phyloP scores from a whole-genome alignment of 2,888 invertebrate genomes.

The Volucella inflata region DNA sequence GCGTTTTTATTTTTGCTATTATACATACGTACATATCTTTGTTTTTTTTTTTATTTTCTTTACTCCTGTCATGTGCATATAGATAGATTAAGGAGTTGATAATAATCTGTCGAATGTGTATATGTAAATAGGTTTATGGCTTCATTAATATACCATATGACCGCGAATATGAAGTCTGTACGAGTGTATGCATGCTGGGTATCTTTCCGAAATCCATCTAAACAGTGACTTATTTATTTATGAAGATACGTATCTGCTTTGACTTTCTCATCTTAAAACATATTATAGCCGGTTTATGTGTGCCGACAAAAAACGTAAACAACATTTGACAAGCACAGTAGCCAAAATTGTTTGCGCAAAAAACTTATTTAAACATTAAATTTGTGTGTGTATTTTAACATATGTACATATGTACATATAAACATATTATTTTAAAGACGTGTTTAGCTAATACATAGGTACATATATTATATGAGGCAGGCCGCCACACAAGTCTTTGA shows the following conservation, averaged over 20 bases:
- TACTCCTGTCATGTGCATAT: constrained; percentile 23
- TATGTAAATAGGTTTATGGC: constrained; percentile 28
- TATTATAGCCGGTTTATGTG: background rate
- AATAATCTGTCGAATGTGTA: constrained; percentile 22
- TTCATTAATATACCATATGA: constrained; percentile 42
- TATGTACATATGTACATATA: background rate
- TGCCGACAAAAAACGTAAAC: constrained; percentile 17
- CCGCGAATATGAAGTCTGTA: constrained; percentile 6
- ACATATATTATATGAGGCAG: no score
- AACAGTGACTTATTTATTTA: background rate
- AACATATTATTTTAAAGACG: no score
- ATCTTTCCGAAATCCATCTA: constrained; percentile 28
- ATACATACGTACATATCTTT: no score
- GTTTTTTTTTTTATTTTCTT: no score
- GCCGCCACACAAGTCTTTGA: no score
- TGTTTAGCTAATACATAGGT: no score
- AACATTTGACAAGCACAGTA: constrained; percentile 33
- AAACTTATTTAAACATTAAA: constrained; percentile 4
- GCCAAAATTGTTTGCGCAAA: constrained; percentile 35
- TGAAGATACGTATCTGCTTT: background rate
- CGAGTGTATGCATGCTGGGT: constrained; percentile 7
- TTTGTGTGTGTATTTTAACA: constrained; percentile 6
- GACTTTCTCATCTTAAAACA: background rate
- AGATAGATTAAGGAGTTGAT: constrained; percentile 36
- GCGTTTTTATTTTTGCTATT: no score